These are phyloP conservation scores for Drosophila putrida DNA, from an alignment of 2,888 invertebrate species.

Conservation along the genomic window DNA sequence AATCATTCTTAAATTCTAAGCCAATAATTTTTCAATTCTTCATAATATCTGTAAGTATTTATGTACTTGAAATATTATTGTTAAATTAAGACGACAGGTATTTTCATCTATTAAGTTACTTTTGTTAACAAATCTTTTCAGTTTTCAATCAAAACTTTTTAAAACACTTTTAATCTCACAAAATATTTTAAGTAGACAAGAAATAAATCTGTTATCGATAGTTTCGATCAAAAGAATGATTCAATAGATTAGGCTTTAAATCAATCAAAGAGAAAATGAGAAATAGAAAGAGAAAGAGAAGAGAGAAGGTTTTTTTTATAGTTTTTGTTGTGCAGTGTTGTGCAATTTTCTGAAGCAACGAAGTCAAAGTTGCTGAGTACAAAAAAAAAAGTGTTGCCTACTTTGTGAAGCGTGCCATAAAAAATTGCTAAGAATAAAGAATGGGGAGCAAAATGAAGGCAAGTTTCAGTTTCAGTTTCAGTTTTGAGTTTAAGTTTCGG, in stretches of 20 bases:
- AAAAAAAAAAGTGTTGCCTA: conserved; percentile 36
- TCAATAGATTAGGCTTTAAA: conserved; percentile 1
- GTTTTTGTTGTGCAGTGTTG: neutral
- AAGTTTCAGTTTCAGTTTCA: conserved; percentile 28
- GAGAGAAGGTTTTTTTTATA: neutral
- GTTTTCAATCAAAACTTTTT: conserved; percentile 1
- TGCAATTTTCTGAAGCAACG: conserved; percentile 2
- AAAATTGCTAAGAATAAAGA: conserved; percentile 5
- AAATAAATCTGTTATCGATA: conserved; percentile 4
- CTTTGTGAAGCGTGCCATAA: conserved; percentile 41
- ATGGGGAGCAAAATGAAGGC: neutral
- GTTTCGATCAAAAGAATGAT: conserved; percentile 5
- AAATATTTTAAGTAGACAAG: neutral
- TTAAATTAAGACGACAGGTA: too few species aligned
- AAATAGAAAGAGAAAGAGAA: neutral
- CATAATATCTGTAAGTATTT: too few species aligned
- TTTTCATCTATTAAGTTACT: neutral
- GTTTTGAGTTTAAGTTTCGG: conserved; percentile 1
- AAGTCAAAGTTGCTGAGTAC: conserved; percentile 19
- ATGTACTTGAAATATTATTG: neutral
- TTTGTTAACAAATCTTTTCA: neutral
- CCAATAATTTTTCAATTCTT: too few species aligned
- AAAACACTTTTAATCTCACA: neutral
- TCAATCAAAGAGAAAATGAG: neutral
- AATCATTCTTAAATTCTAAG: too few species aligned